Base-by-base conservation (phyloP, 2,888 invertebrate genomes). In the Congeria kusceri region DNA sequence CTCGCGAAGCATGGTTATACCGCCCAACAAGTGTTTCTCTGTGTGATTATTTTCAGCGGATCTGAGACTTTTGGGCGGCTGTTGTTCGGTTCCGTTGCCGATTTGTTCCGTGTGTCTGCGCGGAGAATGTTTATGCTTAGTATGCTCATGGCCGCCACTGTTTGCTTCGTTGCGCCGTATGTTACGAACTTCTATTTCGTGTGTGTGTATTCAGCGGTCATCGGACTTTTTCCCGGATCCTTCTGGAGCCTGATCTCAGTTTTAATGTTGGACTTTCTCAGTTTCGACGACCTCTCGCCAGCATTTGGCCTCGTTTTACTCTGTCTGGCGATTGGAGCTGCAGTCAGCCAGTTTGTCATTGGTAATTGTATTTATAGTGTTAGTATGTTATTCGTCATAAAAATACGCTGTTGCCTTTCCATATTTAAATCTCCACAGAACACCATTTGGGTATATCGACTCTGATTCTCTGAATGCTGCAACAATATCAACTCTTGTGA, bases 71-170 rank as follows among this genome's bases (percentile, higher is more conserved):
- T 95, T 69, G 96, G 96, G 0, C 94, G 96, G 28, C 94, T 96
- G 0, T 96, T 96, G 0, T 94, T 96, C 0, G 96, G 96, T 7
- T 96, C 95, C 95, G 93, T 96, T 0, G 96, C 96, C 3, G 96
- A 96, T 89, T 58, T 56, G 44, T 63, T 72, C 13, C n/a, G 96
- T 1, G 96, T 96, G 84, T 96, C 96, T 91, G 95, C 96, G 11
- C 71, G 56, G 28, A 58, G 74, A 23, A 72, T 86, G n/a, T 85
- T 80, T 49, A 29, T 75, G n/a, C 57, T 77, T 23, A 65, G 78
- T 28, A 74, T 77, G 66, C 23, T 80, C 11, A 57, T 84, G 2
- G 68, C 80, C 53, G 81, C 81, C 23, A 44, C 78, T 3, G 73
- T 73, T 27, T 63, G 79, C 4, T 77, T 86, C 27, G 66, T 81